Evolutionary conservation across 2,888 invertebrate species (phyloP).

Genomic region (Drosophila aldrichi): DNA sequence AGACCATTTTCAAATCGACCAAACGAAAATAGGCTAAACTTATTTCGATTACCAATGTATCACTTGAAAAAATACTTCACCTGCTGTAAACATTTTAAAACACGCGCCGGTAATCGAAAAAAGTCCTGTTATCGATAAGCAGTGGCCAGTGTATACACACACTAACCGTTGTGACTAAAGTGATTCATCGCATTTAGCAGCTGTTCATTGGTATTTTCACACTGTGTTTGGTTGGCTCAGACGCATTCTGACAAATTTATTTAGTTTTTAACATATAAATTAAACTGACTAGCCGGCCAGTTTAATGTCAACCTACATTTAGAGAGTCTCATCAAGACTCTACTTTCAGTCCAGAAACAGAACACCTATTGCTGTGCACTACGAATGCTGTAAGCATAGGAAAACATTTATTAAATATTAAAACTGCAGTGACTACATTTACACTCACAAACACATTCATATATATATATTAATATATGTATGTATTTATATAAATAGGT

Average conservation of each 20-base stretch:
- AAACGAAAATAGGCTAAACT: no score
- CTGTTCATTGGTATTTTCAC: conserved; percentile 21
- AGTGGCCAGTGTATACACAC: neutral
- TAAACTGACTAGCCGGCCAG: conserved; percentile 10
- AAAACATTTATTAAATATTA: conserved; percentile 8
- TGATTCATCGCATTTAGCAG: neutral
- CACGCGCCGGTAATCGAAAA: neutral
- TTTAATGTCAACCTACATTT: conserved; percentile 34
- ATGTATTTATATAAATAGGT: conserved; percentile 23
- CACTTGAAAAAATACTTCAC: no score
- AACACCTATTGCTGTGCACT: conserved; percentile 8
- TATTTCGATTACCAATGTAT: no score
- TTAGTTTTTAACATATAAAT: neutral
- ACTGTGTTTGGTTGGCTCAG: conserved; percentile 38
- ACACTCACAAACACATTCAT: conserved; percentile 1
- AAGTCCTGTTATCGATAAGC: conserved; percentile 39
- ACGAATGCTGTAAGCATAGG: neutral
- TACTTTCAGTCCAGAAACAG: neutral
- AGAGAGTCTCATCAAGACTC: conserved; percentile 10
- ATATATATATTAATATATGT: neutral
- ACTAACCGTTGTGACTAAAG: neutral
- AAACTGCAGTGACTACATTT: conserved; percentile 17
- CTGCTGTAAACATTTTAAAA: neutral
- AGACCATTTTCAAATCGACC: no score
- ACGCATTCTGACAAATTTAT: conserved; percentile 12